Conservation (phyloP, 2,888 invertebrate species). For the Conomelus anceps region DNA sequence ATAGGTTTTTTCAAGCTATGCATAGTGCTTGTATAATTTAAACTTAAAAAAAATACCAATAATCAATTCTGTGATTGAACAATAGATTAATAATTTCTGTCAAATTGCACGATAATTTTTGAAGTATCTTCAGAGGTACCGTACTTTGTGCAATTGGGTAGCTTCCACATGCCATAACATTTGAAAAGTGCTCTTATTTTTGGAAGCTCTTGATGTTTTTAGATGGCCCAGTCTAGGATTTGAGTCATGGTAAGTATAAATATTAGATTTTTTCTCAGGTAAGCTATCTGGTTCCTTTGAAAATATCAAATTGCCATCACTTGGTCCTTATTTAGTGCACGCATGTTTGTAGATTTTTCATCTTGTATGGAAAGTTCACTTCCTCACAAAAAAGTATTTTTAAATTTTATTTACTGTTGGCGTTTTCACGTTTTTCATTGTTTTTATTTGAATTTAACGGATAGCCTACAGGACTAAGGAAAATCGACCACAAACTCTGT, state of each 20-base stretch:
- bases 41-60: too few relatives aligned
- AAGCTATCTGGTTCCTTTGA: neutral
- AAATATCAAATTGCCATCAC: neutral
- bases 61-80: too few relatives aligned
- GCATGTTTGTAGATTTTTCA: neutral
- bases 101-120: too few relatives aligned
- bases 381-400: neutral
- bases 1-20: too few relatives aligned
- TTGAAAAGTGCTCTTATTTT: neutral
- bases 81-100: too few relatives aligned
- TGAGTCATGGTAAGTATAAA: neutral
- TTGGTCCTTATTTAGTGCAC: neutral
- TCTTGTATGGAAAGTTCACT: neutral
- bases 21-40: too few relatives aligned
- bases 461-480: too few relatives aligned
- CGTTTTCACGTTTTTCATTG: too few relatives aligned
- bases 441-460: too few relatives aligned
- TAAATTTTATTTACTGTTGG: too few relatives aligned
- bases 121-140: neutral
- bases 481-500: too few relatives aligned
- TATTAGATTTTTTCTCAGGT: neutral
- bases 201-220: neutral
- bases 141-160: neutral
- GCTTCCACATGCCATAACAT: neutral
- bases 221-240: neutral